phyloP scores from a whole-genome alignment of 1,140 invertebrate genomes.

The Lepeophtheirus salmonis region DNA sequence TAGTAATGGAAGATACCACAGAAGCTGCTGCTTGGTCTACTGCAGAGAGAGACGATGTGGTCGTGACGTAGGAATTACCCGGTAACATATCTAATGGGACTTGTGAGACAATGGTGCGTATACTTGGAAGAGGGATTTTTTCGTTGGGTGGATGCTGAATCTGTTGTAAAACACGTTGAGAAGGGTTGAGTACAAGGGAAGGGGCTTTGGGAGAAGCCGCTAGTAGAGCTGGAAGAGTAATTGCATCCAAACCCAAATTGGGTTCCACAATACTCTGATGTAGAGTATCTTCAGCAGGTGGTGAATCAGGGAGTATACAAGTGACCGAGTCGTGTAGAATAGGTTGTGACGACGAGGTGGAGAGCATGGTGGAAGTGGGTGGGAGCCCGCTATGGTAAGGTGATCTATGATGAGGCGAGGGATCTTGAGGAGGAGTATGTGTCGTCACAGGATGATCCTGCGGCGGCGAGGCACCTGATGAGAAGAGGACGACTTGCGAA shows the following conservation, averaged over 20 bases:
- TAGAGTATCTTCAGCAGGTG: too few relatives aligned
- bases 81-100: neutral
- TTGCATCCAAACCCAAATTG: too few relatives aligned
- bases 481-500: neutral
- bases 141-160: too few relatives aligned
- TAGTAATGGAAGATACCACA: neutral
- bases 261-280: too few relatives aligned
- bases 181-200: too few relatives aligned
- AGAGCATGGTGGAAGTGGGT: conserved; percentile 1
- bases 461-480: neutral
- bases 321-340: too few relatives aligned
- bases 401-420: neutral
- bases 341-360: neutral
- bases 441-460: neutral
- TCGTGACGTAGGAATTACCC: neutral
- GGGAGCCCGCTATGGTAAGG: neutral
- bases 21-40: neutral
- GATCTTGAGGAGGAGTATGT: neutral
- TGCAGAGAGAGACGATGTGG: neutral
- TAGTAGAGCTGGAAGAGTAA: too few relatives aligned
- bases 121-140: too few relatives aligned
- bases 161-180: too few relatives aligned
- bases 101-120: neutral
- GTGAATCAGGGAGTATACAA: too few relatives aligned
- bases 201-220: too few relatives aligned